phyloP scores from a whole-genome alignment of 2,797 vertebrate species.

The Hoplostethus mediterraneus region DNA sequence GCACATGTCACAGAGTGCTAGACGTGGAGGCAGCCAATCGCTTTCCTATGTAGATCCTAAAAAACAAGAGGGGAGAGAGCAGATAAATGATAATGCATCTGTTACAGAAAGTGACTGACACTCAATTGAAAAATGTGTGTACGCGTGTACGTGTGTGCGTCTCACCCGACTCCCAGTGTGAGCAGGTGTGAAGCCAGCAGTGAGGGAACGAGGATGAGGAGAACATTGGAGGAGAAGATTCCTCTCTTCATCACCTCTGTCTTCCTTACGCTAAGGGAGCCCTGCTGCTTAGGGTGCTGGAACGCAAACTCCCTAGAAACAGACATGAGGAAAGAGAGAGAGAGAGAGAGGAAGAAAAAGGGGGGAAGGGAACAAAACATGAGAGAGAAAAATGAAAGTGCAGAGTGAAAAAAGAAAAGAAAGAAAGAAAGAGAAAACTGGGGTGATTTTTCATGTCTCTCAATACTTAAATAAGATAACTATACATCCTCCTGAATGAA shows the following conservation, averaged over 20 bases:
- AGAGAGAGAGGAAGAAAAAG: not conserved
- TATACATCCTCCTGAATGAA: too few relatives aligned
- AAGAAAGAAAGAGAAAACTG: too few relatives aligned
- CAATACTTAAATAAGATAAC: constrained; percentile 12
- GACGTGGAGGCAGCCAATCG: constrained; percentile 83
- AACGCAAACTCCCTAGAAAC: constrained; percentile 82
- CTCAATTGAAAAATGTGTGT: not conserved
- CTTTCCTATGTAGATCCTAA: constrained; percentile 86
- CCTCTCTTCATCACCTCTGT: constrained; percentile 84
- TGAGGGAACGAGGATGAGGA: constrained; percentile 82
- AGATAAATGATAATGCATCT: not conserved
- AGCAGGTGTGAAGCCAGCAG: constrained; percentile 84
- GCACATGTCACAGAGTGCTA: constrained; percentile 79
- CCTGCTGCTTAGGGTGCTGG: constrained; percentile 81
- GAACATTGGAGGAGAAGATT: constrained; percentile 82
- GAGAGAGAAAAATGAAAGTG: constrained; percentile 41
- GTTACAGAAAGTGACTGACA: not conserved
- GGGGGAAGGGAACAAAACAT: constrained; percentile 57
- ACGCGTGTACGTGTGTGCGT: not conserved
- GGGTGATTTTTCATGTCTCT: constrained; percentile 46
- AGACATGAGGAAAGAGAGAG: constrained; percentile 1
- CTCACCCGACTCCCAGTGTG: constrained; percentile 85
- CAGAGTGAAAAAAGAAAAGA: too few relatives aligned
- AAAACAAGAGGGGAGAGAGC: constrained; percentile 16
- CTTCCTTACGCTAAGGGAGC: constrained; percentile 82